A percentile compares a stretch with the other conserved stretches of the same genome.
Evolutionary conservation across 1,140 invertebrate species (phyloP).

Genomic region (Scaptomyza pallida): DNA sequence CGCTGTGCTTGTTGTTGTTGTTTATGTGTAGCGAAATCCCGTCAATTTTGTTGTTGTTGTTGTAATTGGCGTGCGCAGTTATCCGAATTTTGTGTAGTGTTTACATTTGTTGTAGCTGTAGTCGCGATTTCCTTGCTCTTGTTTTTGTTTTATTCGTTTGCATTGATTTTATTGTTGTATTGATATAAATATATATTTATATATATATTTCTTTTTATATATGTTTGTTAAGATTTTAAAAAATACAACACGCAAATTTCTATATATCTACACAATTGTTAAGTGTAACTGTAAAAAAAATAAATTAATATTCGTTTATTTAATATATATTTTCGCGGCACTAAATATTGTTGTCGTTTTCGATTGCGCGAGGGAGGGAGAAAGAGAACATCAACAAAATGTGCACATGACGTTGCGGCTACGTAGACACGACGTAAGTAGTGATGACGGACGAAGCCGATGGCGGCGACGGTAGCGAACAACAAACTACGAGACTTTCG

Average conservation of each 20-base stretch:
- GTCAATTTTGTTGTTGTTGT: conserved; percentile 13
- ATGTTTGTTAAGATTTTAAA: conserved; percentile 44
- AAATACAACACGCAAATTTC: conserved; percentile 65
- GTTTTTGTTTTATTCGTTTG: conserved; percentile 19
- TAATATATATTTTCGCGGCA: conserved; percentile 18
- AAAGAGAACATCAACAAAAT: conserved; percentile 37
- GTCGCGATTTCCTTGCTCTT: conserved; percentile 24
- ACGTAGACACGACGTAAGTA: conserved; percentile 21
- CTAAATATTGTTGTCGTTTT: conserved; percentile 11
- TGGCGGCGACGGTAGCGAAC: conserved; percentile 10
- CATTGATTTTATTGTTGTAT: conserved; percentile 33
- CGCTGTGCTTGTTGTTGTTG: conserved; percentile 8
- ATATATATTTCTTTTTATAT: conserved; percentile 17
- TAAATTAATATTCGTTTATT: conserved; percentile 14
- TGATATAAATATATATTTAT: conserved; percentile 27
- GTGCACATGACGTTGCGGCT: conserved; percentile 33
- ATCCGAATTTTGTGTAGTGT: conserved; percentile 28
- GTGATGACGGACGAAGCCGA: conserved; percentile 14
- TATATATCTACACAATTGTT: conserved; percentile 55
- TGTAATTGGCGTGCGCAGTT: conserved; percentile 3
- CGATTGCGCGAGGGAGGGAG: background rate
- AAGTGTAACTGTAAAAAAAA: conserved; percentile 62
- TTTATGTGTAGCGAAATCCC: conserved; percentile 14
- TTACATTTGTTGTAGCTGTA: conserved; percentile 11
- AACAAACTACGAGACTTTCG: conserved; percentile 34